Evolutionary conservation across 2,113 vertebrate genomes (phyloP), one percentile per base, ranked within the genome.

Genomic region (Channa argus): DNA sequence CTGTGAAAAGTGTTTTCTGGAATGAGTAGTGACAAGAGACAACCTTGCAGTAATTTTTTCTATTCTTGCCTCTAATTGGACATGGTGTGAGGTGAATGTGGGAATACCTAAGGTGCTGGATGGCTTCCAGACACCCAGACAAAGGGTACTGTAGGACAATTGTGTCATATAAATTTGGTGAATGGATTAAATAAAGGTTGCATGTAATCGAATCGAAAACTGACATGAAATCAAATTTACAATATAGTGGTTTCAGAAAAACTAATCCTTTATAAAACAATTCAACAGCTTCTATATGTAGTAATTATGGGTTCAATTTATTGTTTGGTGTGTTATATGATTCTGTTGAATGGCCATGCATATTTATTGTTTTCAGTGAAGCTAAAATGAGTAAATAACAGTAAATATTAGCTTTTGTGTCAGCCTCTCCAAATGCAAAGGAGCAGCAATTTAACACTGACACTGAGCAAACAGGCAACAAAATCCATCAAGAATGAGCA

Each of bases 11-110:
- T 77, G 45, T 81, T 77, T 77, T 67, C 63, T 79, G n/a, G 73
- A 90, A 89, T 51, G 44, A 78, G 58, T 64, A 81, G 74, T 78
- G 89, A 87, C 88, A 88, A 75, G 69, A 79, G 80, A 82, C 80
- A 83, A 85, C 80, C 77, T 85, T 87, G 77, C 80, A 82, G 80
- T 90, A 67, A 84, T 83, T 87, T 80, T 24, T 80, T 84, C 85
- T 88, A 79, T 84, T 88, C 86, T 87, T 67, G 58, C 69, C 64
- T 82, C 71, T 90, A 89, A 90, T 88, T 87, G 85, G 84, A 85
- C 74, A 66, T 45, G 54, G 84, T 86, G 83, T 82, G 80, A 90
- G 78, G 84, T 65, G 85, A 91, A 86, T 88, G 77, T 52, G 51
- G 63, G 70, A 79, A 66, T 34, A 71, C 62, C 43, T 36, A 8